Conservation (phyloP, 2,113 vertebrate genomes). For the Gavialis gangeticus region DNA sequence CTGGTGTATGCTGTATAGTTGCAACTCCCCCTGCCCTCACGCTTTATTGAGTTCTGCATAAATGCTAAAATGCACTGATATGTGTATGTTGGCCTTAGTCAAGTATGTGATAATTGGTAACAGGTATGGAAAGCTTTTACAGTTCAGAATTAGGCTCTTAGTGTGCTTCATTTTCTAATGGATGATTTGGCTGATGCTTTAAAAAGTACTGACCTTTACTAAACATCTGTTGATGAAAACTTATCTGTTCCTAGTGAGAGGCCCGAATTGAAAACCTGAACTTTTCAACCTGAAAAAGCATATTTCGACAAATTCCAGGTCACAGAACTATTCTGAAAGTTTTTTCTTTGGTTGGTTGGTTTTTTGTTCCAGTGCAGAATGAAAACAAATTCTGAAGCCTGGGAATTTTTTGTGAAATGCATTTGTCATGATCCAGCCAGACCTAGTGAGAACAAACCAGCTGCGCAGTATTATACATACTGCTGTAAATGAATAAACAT, state of each 20-base stretch:
- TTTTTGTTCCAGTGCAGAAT: background rate
- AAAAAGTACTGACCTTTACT: conserved; percentile 45
- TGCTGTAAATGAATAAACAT: background rate
- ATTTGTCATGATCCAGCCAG: background rate
- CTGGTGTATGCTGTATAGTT: too few species aligned
- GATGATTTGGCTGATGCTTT: background rate
- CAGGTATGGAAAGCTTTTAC: background rate
- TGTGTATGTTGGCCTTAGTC: background rate
- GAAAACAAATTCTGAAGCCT: background rate
- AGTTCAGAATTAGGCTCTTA: background rate
- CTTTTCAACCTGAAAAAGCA: background rate
- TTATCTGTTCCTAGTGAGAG: background rate
- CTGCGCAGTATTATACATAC: fast-evolving
- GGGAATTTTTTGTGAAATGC: background rate
- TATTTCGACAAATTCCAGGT: background rate
- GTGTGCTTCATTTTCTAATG: background rate
- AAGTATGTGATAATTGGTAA: background rate
- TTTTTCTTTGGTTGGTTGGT: background rate
- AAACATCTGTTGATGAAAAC: conserved; percentile 5
- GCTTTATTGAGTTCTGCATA: background rate
- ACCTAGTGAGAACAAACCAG: background rate
- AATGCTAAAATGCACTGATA: background rate
- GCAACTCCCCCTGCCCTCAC: too few species aligned
- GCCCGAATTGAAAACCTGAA: background rate
- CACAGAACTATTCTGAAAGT: background rate